Percentiles rank a stretch among this genome's conserved stretches.
These are phyloP conservation scores for Trichogramma evanescens DNA, from an alignment of 2,888 invertebrate genomes.

Conservation along the genomic window DNA sequence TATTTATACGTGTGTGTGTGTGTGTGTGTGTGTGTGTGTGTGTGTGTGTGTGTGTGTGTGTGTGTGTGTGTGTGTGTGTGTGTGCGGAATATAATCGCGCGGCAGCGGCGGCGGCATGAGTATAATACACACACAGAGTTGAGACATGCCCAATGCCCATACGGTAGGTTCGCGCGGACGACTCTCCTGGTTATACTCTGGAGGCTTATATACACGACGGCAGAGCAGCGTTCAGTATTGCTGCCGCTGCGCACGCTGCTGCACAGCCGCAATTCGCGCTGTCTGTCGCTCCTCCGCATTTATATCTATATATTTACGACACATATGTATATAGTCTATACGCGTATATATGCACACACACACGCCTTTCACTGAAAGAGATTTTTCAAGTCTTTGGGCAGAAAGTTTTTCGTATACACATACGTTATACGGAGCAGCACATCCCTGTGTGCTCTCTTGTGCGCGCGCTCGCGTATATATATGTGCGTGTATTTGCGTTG, in stretches of 20 bases:
- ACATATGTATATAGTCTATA: too few species aligned
- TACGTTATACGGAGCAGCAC: background rate
- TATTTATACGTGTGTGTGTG: background rate
- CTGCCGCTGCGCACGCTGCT: background rate
- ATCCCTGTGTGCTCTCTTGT: background rate
- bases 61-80: background rate
- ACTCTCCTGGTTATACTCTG: background rate
- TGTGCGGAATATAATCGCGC: background rate
- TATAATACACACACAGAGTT: background rate
- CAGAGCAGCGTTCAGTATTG: background rate
- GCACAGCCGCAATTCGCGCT: too few species aligned
- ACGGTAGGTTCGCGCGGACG: background rate
- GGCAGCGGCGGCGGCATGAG: background rate
- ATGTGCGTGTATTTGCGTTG: too few species aligned
- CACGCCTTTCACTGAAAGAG: too few species aligned
- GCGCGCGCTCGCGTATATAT: background rate
- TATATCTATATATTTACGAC: too few species aligned
- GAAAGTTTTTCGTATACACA: constrained; percentile 2
- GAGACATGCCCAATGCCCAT: too few species aligned
- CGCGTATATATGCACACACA: too few species aligned
- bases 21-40: background rate
- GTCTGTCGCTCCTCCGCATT: too few species aligned
- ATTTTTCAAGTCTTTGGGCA: background rate
- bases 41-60: background rate
- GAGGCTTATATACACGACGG: background rate